phyloP scores from a whole-genome alignment of 1,140 invertebrate species.

The Lethrus apterus region DNA sequence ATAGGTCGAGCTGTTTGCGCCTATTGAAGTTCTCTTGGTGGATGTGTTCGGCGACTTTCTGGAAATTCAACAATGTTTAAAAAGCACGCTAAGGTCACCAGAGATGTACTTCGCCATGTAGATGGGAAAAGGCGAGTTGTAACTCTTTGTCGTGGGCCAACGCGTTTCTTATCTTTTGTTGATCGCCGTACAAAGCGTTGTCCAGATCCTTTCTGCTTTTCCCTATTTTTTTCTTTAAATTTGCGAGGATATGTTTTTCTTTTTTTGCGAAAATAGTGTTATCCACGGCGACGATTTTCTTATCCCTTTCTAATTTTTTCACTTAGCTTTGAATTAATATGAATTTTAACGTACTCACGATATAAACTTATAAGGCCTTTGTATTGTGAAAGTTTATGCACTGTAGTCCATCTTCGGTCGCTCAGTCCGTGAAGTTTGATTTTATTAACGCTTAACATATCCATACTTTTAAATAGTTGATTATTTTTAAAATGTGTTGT shows the following conservation, averaged over 20 bases:
- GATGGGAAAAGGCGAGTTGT: constrained; percentile 50
- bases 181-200: constrained; percentile 49
- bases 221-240: constrained; percentile 47
- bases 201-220: constrained; percentile 47
- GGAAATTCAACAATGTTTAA: too few species aligned
- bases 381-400: constrained; percentile 56
- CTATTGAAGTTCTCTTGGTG: constrained; percentile 52
- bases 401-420: constrained; percentile 52
- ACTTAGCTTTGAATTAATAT: too few species aligned
- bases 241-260: constrained; percentile 46
- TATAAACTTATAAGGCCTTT: constrained; percentile 53
- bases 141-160: constrained; percentile 48
- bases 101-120: constrained; percentile 37
- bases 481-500: too few species aligned
- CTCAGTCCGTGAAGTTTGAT: constrained; percentile 51
- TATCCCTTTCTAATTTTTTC: constrained; percentile 55
- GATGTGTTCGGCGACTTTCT: constrained; percentile 50
- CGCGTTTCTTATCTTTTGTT: constrained; percentile 46
- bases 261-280: constrained; percentile 46
- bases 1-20: constrained; percentile 49
- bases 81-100: too few species aligned
- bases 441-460: constrained; percentile 48
- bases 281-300: constrained; percentile 48
- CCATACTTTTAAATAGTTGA: too few species aligned
- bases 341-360: constrained; percentile 45